Evolutionary conservation across 1,140 invertebrate species (phyloP), one percentile per base, ranked within the genome.

Genomic region (Armadillidium nasatum): DNA sequence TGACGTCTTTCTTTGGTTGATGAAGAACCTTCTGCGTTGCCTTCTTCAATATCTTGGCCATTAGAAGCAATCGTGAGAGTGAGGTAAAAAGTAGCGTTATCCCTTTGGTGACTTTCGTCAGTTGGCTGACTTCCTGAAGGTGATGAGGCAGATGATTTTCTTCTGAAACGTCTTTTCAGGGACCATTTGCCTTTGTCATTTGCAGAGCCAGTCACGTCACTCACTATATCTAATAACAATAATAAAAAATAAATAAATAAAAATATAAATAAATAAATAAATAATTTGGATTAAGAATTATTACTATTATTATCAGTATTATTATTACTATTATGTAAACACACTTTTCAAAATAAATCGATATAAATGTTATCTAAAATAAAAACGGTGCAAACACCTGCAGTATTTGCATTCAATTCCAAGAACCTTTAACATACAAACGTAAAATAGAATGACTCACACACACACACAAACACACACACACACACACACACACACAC

Each of bases 121-220:
- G 66, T 7, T 11, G 69, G 13, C 22, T 75, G 50, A 13, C 11
- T 7, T 44, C 73, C 72, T 13, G 67, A 60, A 11, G 78, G 45
- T 19, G 79, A 80, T 0, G 73, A 46, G 15, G 76, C 46, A 3
- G 75, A 76, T 13, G 77, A 78, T 45, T 78, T 76, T 46, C 79
- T 44, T 23, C 74, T 50, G 46, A 79, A 78, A 54, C 70, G 80
- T 45, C 76, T 79, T 71, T 79, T 81, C 22, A 81, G 74, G 6
- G 78, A 81, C 80, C 80, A 81, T 44, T 81, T 79, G 73, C 79
- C 74, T 74, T 82, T 77, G 71, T 82, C 73, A 77, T 80, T 44
- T 77, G 76, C 66, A 54, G 80, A 67, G 72, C 79, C 73, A 73
- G 78, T 75, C 70, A 76, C n/a, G 74, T 81, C 70, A 77, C 46